A percentile compares a stretch with the other conserved stretches of the same genome.
Conservation (phyloP, 2,888 invertebrate genomes). For the Tanytarsus gracilentus region DNA sequence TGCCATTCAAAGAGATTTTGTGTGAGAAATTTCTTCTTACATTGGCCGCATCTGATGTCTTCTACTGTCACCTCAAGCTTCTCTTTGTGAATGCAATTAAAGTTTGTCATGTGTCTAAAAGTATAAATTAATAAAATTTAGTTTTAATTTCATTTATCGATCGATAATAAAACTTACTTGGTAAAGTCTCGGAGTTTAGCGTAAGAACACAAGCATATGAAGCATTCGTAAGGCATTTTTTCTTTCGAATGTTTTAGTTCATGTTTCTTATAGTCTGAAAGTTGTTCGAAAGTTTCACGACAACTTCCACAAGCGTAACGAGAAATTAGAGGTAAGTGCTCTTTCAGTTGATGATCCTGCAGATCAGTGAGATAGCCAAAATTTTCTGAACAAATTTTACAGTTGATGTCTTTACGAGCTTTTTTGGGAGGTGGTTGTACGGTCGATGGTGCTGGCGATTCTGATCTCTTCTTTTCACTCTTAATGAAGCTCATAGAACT, state of each 20-base stretch:
- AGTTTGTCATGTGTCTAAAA: conserved; percentile 28
- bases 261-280: conserved; percentile 42
- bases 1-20: conserved; percentile 42
- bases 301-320: conserved; percentile 46
- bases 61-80: conserved; percentile 33
- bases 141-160: background rate
- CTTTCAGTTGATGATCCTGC: conserved; percentile 33
- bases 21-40: conserved; percentile 38
- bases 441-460: background rate
- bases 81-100: background rate
- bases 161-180: conserved; percentile 30
- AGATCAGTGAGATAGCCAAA: conserved; percentile 13
- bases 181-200: conserved; percentile 33
- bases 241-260: conserved; percentile 43
- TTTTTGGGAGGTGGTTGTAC: conserved; percentile 34
- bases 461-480: background rate
- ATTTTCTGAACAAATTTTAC: conserved; percentile 2
- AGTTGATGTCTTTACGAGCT: conserved; percentile 17
- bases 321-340: conserved; percentile 37
- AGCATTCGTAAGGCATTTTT: conserved; percentile 44
- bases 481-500: background rate
- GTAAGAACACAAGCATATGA: conserved; percentile 41
- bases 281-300: conserved; percentile 41
- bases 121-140: background rate
- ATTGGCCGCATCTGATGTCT: conserved; percentile 39